Evolutionary conservation across 2,888 invertebrate species (phyloP), one percentile per base, ranked within the genome.

Genomic region (Ectemnius cavifrons): DNA sequence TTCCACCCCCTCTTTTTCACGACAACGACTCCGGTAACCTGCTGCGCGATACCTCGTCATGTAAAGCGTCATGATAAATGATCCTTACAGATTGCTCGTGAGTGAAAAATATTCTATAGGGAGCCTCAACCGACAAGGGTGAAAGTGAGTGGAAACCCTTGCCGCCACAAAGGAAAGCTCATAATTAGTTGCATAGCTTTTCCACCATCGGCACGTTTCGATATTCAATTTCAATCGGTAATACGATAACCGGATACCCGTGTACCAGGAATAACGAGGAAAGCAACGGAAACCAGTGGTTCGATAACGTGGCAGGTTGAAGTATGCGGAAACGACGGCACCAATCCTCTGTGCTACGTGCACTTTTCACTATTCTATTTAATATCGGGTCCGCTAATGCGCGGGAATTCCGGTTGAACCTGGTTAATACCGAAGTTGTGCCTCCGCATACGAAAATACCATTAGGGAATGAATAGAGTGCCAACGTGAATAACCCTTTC

Each of bases 401-500:
- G 52, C 60, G 46, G 27, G 46, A 27, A 63, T 37, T 11, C 47
- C 59, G 59, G 52, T 6, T 37, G 11, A 11, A 37, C 37, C 37
- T 6, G 8, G 61, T 72, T 67, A 72, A 72, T 57, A 23, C 59
- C 60, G 23, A 62, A 67, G 27, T 23, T 49, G 49, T 59, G 62
- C 67, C 61, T 27, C 56, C 14, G 57, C 66, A 66, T 65, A 67
- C 52, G 62, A 47, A 20, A 63, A 67, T 65, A 63, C 65, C 67
- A 68, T 77, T 60, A 63, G 27, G 61, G 59, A 63, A 65, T 57
- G 57, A 66, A 18, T 70, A 45, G 49, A 20, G 46, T 0, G 37
- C 8, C 37, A 37, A 0, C 37, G 52, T 49, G n/a, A 45, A 64
- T 23, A 67, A 37, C 61, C 16, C 70, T 45, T 63, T 28, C 59